These are phyloP conservation scores for Pocota personata DNA, from an alignment of 2,888 invertebrate species.

Conservation along the genomic window DNA sequence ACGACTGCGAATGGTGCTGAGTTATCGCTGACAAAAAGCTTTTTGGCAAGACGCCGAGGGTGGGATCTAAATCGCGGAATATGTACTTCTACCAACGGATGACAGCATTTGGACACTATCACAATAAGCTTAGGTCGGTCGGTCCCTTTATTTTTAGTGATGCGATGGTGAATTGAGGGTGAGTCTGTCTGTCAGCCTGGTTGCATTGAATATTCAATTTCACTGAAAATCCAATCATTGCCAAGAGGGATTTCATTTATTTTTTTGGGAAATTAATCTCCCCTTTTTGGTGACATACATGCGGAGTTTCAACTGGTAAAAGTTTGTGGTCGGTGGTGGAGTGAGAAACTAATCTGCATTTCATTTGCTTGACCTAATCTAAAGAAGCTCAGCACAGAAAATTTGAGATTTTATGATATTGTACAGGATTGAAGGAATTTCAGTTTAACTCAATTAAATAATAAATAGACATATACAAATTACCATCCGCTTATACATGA, in stretches of 20 bases:
- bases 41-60: background rate
- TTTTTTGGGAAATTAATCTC: constrained; percentile 47
- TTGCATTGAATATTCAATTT: constrained; percentile 66
- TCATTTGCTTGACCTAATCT: constrained; percentile 55
- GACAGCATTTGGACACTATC: constrained; percentile 9
- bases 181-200: constrained; percentile 7
- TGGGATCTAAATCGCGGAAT: constrained; percentile 23
- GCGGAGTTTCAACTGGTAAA: constrained; percentile 6
- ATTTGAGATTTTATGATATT: constrained; percentile 40
- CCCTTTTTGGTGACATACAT: constrained; percentile 11
- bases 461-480: too few species aligned
- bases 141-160: constrained; percentile 32
- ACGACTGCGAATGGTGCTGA: constrained; percentile 7
- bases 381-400: constrained; percentile 49
- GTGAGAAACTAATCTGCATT: constrained; percentile 49
- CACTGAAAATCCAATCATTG: constrained; percentile 65
- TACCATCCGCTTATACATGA: too few species aligned
- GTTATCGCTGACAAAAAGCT: constrained; percentile 13
- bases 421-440: background rate
- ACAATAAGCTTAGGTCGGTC: constrained; percentile 6
- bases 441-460: constrained; percentile 40
- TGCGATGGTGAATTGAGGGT: background rate
- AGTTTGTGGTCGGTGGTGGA: constrained; percentile 31
- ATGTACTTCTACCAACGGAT: constrained; percentile 43
- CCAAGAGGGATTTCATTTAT: constrained; percentile 15